Base-by-base conservation (phyloP, 1,140 invertebrate genomes). In the Araneus ventricosus region DNA sequence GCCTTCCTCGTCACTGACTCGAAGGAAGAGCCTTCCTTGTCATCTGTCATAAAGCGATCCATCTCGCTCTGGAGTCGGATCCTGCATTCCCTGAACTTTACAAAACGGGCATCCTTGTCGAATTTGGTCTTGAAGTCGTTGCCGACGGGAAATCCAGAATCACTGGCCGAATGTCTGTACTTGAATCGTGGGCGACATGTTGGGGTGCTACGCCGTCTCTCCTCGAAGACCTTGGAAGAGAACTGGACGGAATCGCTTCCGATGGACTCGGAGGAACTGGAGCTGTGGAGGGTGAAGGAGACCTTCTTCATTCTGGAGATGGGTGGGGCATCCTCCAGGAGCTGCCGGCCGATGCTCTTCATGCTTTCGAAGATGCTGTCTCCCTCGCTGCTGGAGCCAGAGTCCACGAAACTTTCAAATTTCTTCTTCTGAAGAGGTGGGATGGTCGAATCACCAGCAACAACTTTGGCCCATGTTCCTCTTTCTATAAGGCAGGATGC, bases 401-500 rank as follows among this genome's bases (percentile, higher is more conserved):
- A 93, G 5, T 84, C 59, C 6, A 41, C 87, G 30, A 92, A 85
- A 52, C 52, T 41, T 17, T 27, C 41, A 67, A 93, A 93, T 45
- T 90, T 93, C 1, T 75, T 61, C 61, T 91, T 87, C 39, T 80
- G 70, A 14, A 90, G 79, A 24, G 93, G 88, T 14, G 88, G 80
- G n/a, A 84, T 88, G 4, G 61, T 90, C 8, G 79, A 86, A 27
- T 93, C 93, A 14, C 93, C 93, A 57, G 93, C 4, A 39, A 88
- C 93, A 30, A 94, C 85, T 84, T 92, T 94, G 22, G 93, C 93
- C 93, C 93, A 94, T 39, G 90, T 84, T 27, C 90, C 85, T 57
- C 70, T 34, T 67, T 92, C 93, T 94, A 30, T 27, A 82, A 92
- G 17, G 39, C 45, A 27, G 22, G 1, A 39, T 75, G n/a, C 24